Evolutionary conservation across 2,797 vertebrate genomes (phyloP).

Genomic region (Lagodon rhomboides): DNA sequence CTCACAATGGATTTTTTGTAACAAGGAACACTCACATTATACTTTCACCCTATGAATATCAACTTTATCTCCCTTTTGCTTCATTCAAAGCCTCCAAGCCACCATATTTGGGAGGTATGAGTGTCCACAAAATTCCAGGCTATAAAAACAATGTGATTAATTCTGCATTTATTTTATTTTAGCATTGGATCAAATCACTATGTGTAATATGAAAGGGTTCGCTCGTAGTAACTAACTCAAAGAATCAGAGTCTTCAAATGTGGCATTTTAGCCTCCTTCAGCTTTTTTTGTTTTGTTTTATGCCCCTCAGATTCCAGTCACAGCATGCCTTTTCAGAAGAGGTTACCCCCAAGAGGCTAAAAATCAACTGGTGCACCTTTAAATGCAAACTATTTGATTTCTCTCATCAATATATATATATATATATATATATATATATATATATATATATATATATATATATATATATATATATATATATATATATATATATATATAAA

Average conservation of each 20-base stretch:
- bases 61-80: neutral
- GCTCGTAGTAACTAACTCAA: neutral
- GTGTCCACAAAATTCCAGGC: neutral
- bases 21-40: neutral
- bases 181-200: neutral
- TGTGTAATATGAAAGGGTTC: neutral
- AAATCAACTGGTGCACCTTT: neutral
- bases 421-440: too few species aligned
- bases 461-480: too few species aligned
- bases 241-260: neutral
- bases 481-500: too few species aligned
- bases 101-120: neutral
- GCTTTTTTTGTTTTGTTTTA: neutral
- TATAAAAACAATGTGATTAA: neutral
- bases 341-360: neutral
- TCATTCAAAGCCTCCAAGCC: neutral
- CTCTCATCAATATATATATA: too few species aligned
- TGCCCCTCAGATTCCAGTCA: neutral
- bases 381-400: too few species aligned
- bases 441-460: too few species aligned
- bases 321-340: neutral
- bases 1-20: neutral
- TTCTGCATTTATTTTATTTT: neutral
- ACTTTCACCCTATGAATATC: neutral
- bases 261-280: neutral